Evolutionary conservation across 2,797 vertebrate genomes (phyloP).

Genomic region (Paedocypris micromegethes): DNA sequence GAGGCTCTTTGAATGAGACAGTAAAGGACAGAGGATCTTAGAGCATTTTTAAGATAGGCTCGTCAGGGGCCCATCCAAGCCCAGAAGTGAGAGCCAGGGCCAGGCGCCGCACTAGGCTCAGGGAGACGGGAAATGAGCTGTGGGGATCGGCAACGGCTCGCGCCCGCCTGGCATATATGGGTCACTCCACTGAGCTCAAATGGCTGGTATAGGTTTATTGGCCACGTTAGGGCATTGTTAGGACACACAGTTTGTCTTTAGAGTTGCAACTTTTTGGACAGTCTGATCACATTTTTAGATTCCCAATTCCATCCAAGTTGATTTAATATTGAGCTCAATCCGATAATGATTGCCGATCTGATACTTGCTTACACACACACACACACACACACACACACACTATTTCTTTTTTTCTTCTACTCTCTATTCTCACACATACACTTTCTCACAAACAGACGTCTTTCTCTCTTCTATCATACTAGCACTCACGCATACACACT

Average conservation of each 20-base stretch:
- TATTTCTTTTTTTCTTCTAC: too few relatives aligned
- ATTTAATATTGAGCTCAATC: too few relatives aligned
- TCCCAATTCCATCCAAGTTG: too few relatives aligned
- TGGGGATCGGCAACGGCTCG: conserved; percentile 54
- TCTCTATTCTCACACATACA: too few relatives aligned
- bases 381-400: too few relatives aligned
- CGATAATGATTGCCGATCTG: too few relatives aligned
- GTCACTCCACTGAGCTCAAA: conserved; percentile 56
- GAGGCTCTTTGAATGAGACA: conserved; percentile 75
- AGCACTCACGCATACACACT: too few relatives aligned
- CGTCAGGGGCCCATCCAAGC: conserved; percentile 61
- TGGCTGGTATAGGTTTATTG: conserved; percentile 34
- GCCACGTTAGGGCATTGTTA: conserved; percentile 23
- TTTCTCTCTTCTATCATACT: too few relatives aligned
- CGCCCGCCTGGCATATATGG: conserved; percentile 59
- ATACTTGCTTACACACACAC: too few relatives aligned
- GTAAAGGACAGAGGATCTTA: conserved; percentile 77
- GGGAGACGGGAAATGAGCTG: conserved; percentile 35
- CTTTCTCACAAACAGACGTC: too few relatives aligned
- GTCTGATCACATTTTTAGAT: too few relatives aligned
- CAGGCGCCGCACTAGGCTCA: conserved; percentile 45
- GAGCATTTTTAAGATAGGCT: conserved; percentile 61
- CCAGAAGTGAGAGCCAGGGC: conserved; percentile 71
- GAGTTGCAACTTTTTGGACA: too few relatives aligned
- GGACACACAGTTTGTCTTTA: not conserved